Conservation (phyloP, 37 sponge, comb jelly and placozoan species). For the Agelas oroides region DNA sequence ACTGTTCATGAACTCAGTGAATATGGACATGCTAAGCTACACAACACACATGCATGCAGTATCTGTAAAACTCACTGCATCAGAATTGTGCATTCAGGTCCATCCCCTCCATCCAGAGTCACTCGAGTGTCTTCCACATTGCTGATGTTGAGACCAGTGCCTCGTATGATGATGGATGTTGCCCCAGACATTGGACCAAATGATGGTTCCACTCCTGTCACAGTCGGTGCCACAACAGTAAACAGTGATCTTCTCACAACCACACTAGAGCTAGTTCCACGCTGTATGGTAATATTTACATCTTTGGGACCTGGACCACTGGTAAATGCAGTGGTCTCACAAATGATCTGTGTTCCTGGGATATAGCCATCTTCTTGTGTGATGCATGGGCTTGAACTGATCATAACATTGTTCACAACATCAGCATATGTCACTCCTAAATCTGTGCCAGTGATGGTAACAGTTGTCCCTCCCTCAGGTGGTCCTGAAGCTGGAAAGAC, state of each 20-base stretch:
- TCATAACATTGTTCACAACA: background rate
- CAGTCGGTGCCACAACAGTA: slow-evolving; percentile 1
- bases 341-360: slow-evolving; percentile 30
- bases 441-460: slow-evolving; percentile 78
- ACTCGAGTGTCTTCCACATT: slow-evolving; percentile 50
- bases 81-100: background rate
- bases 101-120: slow-evolving; percentile 25
- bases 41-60: slow-evolving; percentile 3
- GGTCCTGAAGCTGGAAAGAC: slow-evolving; percentile 70
- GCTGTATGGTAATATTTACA: no score
- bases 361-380: slow-evolving; percentile 25
- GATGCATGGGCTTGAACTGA: slow-evolving; percentile 14
- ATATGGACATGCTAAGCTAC: background rate
- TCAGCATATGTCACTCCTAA: slow-evolving; percentile 61
- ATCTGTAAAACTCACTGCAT: slow-evolving; percentile 16
- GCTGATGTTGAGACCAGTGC: slow-evolving; percentile 72
- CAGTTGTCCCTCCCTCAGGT: slow-evolving; percentile 62
- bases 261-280: no score
- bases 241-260: background rate
- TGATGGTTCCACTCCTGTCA: slow-evolving; percentile 50
- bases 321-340: slow-evolving; percentile 20
- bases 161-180: slow-evolving; percentile 58
- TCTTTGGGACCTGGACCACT: no score
- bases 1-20: no score
- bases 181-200: slow-evolving; percentile 81